These are phyloP conservation scores for Semaprochilodus insignis DNA, from an alignment of 2,797 vertebrate genomes.

Conservation along the genomic window DNA sequence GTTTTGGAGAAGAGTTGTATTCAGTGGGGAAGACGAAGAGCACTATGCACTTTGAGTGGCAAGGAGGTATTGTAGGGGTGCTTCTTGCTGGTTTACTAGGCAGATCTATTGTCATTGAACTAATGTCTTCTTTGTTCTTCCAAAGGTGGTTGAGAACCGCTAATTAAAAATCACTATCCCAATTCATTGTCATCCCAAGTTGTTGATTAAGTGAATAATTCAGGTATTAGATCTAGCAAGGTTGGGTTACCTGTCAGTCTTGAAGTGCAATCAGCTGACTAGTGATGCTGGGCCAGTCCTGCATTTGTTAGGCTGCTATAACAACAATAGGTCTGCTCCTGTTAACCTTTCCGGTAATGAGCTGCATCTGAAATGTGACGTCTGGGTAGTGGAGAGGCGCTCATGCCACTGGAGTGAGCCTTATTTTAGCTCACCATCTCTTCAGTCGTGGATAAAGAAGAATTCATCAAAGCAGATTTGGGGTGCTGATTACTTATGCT, in stretches of 20 bases:
- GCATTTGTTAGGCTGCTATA: slow-evolving; percentile 26
- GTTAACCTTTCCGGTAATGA: slow-evolving; percentile 61
- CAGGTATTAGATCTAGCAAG: background rate
- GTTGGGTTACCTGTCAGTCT: background rate
- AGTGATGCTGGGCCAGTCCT: background rate
- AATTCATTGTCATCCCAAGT: too few species aligned
- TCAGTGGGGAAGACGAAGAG: slow-evolving; percentile 1
- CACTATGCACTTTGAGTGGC: background rate
- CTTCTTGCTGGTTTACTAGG: too few species aligned
- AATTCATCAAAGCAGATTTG: slow-evolving; percentile 68
- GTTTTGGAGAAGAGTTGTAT: slow-evolving; percentile 27
- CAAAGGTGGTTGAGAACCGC: too few species aligned
- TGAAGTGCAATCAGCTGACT: background rate
- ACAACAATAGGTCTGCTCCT: slow-evolving; percentile 3
- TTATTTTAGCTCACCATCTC: slow-evolving; percentile 60
- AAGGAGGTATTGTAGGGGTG: background rate
- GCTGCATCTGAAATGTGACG: slow-evolving; percentile 52
- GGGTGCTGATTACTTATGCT: slow-evolving; percentile 55
- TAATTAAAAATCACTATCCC: too few species aligned
- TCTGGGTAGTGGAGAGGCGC: slow-evolving; percentile 46
- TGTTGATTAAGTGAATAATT: background rate
- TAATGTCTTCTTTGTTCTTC: too few species aligned
- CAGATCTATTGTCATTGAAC: too few species aligned
- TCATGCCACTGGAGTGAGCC: slow-evolving; percentile 52
- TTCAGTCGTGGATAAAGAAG: slow-evolving; percentile 53